phyloP scores from a whole-genome alignment of 2,888 invertebrate genomes.

The Drosophila longiperda region DNA sequence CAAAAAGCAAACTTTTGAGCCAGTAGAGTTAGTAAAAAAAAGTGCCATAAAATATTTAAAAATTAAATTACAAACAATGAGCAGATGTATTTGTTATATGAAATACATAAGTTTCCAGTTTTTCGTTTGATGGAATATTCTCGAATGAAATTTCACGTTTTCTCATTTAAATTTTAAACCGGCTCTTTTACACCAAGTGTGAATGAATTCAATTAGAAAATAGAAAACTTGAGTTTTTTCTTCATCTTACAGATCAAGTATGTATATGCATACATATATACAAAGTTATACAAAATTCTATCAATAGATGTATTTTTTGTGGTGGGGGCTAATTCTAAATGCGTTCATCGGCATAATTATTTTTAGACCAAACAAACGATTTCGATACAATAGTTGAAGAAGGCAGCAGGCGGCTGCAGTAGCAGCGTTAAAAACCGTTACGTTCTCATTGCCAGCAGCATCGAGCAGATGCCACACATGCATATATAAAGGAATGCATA shows the following conservation, averaged over 20 bases:
- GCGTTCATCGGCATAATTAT: constrained; percentile 72
- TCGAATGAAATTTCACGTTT: constrained; percentile 62
- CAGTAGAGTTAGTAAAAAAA: not conserved
- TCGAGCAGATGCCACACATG: constrained; percentile 10
- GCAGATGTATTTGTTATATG: not conserved
- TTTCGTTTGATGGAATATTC: constrained; percentile 37
- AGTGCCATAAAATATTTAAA: not conserved
- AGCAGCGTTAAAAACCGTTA: constrained; percentile 51
- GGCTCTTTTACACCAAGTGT: constrained; percentile 60
- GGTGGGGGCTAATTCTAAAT: constrained; percentile 66
- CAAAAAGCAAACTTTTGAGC: not conserved
- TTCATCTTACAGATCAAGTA: constrained; percentile 12
- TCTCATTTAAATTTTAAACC: constrained; percentile 32
- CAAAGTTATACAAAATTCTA: constrained; percentile 19
- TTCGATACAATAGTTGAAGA: constrained; percentile 62
- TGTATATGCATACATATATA: constrained; percentile 29
- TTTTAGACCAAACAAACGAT: constrained; percentile 78
- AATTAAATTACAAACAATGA: not conserved
- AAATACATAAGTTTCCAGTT: constrained; percentile 6
- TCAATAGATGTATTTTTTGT: constrained; percentile 29
- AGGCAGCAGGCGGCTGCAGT: constrained; percentile 37
- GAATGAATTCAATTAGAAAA: constrained; percentile 57
- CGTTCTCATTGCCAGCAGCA: constrained; percentile 51
- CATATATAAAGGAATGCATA: constrained; percentile 1
- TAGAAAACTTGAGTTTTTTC: constrained; percentile 17